Conservation (phyloP, 2,113 vertebrate species). For the Notechis scutatus region DNA sequence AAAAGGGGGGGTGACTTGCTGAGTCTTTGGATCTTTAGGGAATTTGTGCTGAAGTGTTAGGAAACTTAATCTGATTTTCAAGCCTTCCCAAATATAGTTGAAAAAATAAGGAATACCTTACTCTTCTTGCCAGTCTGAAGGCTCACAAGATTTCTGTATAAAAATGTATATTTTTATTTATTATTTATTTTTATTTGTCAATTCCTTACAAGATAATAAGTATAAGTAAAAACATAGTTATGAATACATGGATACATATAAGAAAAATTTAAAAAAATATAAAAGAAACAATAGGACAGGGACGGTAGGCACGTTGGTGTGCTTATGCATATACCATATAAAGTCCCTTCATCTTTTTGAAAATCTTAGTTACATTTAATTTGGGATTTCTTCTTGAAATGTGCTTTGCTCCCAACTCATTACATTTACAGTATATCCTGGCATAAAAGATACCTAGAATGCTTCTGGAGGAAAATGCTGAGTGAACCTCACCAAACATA, state of each 20-base stretch:
- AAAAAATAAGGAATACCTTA: neutral
- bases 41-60: neutral
- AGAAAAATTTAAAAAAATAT: too few species aligned
- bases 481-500: neutral
- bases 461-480: neutral
- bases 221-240: too few species aligned
- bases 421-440: neutral
- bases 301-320: too few species aligned
- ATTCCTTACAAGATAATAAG: too few species aligned
- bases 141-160: neutral
- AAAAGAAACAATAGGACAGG: too few species aligned
- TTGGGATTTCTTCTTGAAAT: neutral
- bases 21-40: neutral
- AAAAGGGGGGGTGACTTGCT: neutral
- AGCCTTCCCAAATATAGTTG: neutral
- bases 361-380: neutral
- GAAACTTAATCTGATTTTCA: neutral
- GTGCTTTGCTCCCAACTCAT: neutral
- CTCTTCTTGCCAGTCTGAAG: neutral
- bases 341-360: neutral
- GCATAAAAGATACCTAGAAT: neutral
- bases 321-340: neutral
- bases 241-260: too few species aligned
- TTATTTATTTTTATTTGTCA: too few species aligned
- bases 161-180: neutral